A percentile compares a stretch with the other conserved stretches of the same genome.
Evolutionary conservation across 2,113 vertebrate species (phyloP).

Genomic region (Colaptes auratus): DNA sequence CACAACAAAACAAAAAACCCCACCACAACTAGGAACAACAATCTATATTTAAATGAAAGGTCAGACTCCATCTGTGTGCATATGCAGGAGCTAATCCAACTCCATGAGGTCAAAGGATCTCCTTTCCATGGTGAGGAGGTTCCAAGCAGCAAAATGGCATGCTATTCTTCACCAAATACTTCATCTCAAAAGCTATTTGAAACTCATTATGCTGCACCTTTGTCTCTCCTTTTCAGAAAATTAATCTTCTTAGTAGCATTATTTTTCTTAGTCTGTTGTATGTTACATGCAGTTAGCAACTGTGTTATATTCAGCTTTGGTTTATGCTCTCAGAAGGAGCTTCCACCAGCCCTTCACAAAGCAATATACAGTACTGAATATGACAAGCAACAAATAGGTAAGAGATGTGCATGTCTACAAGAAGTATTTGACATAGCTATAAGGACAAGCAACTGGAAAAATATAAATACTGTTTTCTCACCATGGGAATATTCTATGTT

Average conservation of each 20-base stretch:
- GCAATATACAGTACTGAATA: not conserved
- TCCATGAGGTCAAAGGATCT: not conserved
- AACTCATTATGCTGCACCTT: not conserved
- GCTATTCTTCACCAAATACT: not conserved
- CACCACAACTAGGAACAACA: not conserved
- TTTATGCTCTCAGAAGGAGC: not conserved
- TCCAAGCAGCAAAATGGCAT: not conserved
- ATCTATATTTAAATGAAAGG: not conserved
- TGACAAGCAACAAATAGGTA: not conserved
- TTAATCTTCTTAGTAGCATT: not conserved
- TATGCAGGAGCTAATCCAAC: not conserved
- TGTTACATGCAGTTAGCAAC: not conserved
- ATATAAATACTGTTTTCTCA: not conserved
- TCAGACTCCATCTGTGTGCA: not conserved
- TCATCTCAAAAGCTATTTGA: not conserved
- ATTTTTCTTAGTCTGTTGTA: not conserved
- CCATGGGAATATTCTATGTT: not conserved
- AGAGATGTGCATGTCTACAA: not conserved
- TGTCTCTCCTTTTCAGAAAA: not conserved
- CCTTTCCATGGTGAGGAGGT: not conserved
- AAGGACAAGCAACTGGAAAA: not conserved
- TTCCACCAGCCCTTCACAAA: not conserved
- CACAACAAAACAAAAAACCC: no score
- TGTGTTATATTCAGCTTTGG: not conserved
- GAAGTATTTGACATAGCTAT: not conserved